These are phyloP conservation scores for Leucophenga montana DNA, from an alignment of 2,888 invertebrate species.

Conservation along the genomic window DNA sequence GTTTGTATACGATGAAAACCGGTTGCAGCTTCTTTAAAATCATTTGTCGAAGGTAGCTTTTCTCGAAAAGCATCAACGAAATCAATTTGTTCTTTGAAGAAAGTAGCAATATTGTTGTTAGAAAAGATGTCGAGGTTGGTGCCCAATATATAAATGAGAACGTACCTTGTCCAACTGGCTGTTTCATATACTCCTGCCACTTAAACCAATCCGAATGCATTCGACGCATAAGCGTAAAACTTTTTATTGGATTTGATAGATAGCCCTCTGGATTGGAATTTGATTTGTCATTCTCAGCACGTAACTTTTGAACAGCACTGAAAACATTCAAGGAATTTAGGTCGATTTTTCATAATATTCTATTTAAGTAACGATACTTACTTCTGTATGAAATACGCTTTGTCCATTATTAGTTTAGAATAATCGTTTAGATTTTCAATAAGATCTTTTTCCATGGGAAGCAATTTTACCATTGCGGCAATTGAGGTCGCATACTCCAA, in stretches of 20 bases:
- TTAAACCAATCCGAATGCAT: constrained; percentile 47
- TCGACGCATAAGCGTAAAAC: constrained; percentile 44
- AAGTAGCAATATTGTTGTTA: background rate
- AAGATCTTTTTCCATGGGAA: constrained; percentile 60
- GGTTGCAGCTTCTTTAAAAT: constrained; percentile 4
- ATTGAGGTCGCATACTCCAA: background rate
- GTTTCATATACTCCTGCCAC: constrained; percentile 29
- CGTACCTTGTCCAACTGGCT: background rate
- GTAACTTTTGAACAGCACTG: background rate
- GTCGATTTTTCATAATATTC: no score
- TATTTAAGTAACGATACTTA: background rate
- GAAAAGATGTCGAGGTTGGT: background rate
- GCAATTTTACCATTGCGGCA: background rate
- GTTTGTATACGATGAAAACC: constrained; percentile 8
- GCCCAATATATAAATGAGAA: background rate
- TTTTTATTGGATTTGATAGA: constrained; percentile 45
- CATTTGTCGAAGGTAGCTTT: background rate
- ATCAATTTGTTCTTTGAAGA: constrained; percentile 1
- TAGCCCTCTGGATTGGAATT: constrained; percentile 24
- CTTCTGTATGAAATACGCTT: background rate
- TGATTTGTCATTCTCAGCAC: background rate
- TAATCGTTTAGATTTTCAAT: constrained; percentile 55
- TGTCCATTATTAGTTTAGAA: background rate
- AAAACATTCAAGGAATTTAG: no score
- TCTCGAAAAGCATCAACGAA: background rate